A percentile compares a stretch with the other conserved stretches of the same genome.
Evolutionary conservation across 2,888 invertebrate genomes (phyloP).

Genomic region (Drosophila sordidula): DNA sequence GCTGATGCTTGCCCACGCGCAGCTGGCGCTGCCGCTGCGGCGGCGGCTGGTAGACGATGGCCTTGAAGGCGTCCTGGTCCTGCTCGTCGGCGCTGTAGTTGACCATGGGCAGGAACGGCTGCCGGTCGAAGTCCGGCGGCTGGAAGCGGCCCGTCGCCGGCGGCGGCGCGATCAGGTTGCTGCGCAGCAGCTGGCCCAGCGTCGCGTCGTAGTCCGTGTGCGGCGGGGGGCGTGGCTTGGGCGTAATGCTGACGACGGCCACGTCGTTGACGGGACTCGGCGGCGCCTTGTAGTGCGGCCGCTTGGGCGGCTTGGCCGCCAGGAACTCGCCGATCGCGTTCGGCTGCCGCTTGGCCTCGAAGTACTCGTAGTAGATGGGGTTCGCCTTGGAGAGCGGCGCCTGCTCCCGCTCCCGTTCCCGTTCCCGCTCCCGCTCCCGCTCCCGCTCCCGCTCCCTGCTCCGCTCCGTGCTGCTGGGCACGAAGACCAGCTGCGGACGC

Average conservation of each 20-base stretch:
- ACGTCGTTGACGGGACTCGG: conserved; percentile 68
- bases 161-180: conserved; percentile 77
- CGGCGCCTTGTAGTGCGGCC: conserved; percentile 73
- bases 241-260: conserved; percentile 85
- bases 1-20: conserved; percentile 56
- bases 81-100: conserved; percentile 85
- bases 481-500: conserved; percentile 70
- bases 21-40: conserved; percentile 40
- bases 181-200: conserved; percentile 86
- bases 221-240: conserved; percentile 85
- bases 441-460: conserved; percentile 4
- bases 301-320: conserved; percentile 67
- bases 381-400: conserved; percentile 81
- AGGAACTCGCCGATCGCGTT: conserved; percentile 77
- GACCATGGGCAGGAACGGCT: conserved; percentile 89
- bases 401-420: conserved; percentile 35
- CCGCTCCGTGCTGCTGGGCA: conserved; percentile 73
- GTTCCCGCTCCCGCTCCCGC: background rate
- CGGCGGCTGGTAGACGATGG: conserved; percentile 81
- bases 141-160: conserved; percentile 59
- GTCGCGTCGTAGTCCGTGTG: conserved; percentile 66
- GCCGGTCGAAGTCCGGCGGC: conserved; percentile 86
- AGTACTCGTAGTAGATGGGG: conserved; percentile 85
- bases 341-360: conserved; percentile 84
- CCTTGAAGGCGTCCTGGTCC: conserved; percentile 83